Conservation (phyloP, 2,888 invertebrate genomes). For the Leistus spinibarbis region DNA sequence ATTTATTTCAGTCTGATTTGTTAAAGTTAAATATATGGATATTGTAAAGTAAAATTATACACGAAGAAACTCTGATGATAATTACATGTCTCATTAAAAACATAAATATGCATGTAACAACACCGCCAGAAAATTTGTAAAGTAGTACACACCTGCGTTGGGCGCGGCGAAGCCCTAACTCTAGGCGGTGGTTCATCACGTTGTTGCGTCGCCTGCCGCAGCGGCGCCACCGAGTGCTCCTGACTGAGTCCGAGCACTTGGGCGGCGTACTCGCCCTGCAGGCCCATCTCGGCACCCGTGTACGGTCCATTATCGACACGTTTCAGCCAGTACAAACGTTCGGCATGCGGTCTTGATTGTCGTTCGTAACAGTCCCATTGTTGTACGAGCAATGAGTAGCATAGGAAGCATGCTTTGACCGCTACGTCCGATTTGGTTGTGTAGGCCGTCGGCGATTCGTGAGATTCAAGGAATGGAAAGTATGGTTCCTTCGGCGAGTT, state of each 20-base stretch:
- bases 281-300: conserved; percentile 85
- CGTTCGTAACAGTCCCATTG: conserved; percentile 93
- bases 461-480: conserved; percentile 90
- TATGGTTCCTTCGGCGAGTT: conserved; percentile 78
- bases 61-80: too few species aligned
- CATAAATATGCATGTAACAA: too few species aligned
- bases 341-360: conserved; percentile 78
- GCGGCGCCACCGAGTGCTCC: conserved; percentile 41
- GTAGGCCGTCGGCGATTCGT: conserved; percentile 84
- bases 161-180: conserved; percentile 49
- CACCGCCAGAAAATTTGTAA: background rate
- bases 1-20: too few species aligned
- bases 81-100: too few species aligned
- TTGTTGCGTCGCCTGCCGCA: conserved; percentile 49
- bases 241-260: conserved; percentile 79
- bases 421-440: conserved; percentile 56
- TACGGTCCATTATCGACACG: conserved; percentile 88
- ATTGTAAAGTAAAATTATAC: too few species aligned
- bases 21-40: too few species aligned
- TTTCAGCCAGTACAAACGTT: conserved; percentile 92
- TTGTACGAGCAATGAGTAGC: conserved; percentile 82
- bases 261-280: conserved; percentile 87
- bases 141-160: conserved; percentile 47
- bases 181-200: conserved; percentile 48
- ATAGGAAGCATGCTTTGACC: conserved; percentile 82